Base-by-base conservation (phyloP, 2,797 vertebrate species). In the Anguilla pacifica region DNA sequence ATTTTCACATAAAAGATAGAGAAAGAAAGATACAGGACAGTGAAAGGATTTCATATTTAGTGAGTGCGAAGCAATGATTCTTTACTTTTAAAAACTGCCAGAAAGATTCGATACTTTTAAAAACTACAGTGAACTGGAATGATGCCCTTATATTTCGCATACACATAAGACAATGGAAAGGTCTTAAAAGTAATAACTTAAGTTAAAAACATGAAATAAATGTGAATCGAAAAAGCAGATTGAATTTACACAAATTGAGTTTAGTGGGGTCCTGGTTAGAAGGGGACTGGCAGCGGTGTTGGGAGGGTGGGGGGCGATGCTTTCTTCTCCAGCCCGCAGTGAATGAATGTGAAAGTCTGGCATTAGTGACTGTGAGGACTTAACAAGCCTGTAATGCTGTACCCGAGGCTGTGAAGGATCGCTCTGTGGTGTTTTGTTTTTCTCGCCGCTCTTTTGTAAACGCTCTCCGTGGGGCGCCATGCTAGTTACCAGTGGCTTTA, bases 381-480 rank as follows among this genome's bases (percentile, higher is more conserved):
- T 83, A 82, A 57, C 74, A 79, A 51, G 59, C 86, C 55, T 77
- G 51, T 67, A 74, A 55, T 59, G 74, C 77, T 67, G 83, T 57
- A 51, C 70, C 72, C 17, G 83, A 46, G 43, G 85, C 81, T 84
- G 49, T 74, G 61, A 17, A 57, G 79, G 85, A n/a, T 70, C 64
- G 35, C 39, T 43, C 81, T 17, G 86, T 64, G 82, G 19, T 39
- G 86, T 84, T 89, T 89, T 89, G 85, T 89, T 84, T 87, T 67
- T 83, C 88, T 57, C 53, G 53, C 70, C 55, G 53, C 25, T 84
- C 88, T 87, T 85, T 87, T 87, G 82, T 87, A 87, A 91, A 92
- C 46, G 86, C 61, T 49, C 87, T 51, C 86, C 35, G 84, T 86
- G 67, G 89, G 83, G 85, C 61, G 85, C 79, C 82, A 25, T 25